Base-by-base conservation (phyloP, 2,113 vertebrate species). In the Agelaius tricolor region DNA sequence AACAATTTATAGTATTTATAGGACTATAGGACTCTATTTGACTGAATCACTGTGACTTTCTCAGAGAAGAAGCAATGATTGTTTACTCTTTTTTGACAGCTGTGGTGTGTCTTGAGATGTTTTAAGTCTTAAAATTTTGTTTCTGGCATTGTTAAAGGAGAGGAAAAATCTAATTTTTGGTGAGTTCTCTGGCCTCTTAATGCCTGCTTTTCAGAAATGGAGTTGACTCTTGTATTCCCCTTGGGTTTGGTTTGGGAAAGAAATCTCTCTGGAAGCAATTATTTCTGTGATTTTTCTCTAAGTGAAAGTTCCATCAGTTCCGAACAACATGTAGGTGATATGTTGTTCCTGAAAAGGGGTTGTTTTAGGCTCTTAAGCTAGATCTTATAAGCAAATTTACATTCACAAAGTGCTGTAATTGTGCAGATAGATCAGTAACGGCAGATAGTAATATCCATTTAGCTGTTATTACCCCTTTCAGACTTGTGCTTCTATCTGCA, bases 251-350 rank as follows among this genome's bases (percentile, higher is more conserved):
- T 76, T 94, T 63, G 58, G 87, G 68, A 91, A 93, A 65, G 65
- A 92, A 79, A 61, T 86, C 59, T 96, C 93, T 97, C 58, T 94
- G 95, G 92, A 96, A 95, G 87, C 91, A 94, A 94, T 95, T 93
- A 89, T 58, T 93, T 91, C 57, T 89, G 80, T 85, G 91, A 10
- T 54, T 89, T 96, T 95, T 84, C 68, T 90, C 61, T 20, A 61
- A 57, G 71, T 90, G 86, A 41, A 75, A 95, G 77, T 90, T 93
- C 92, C 83, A 84, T 82, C 89, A 74, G 57, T 95, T 96, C 62
- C 76, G 91, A 96, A 76, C 68, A 93, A 72, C 75, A 89, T 1
- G 4, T 37, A 89, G 72, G 57, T 93, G 93, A 77, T 84, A 57
- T 13, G 31, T 95, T 91, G 55, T 86, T 84, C n/a, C 63, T 84